Evolutionary conservation across 2,797 vertebrate genomes (phyloP).

Genomic region (Propithecus deckenii): DNA sequence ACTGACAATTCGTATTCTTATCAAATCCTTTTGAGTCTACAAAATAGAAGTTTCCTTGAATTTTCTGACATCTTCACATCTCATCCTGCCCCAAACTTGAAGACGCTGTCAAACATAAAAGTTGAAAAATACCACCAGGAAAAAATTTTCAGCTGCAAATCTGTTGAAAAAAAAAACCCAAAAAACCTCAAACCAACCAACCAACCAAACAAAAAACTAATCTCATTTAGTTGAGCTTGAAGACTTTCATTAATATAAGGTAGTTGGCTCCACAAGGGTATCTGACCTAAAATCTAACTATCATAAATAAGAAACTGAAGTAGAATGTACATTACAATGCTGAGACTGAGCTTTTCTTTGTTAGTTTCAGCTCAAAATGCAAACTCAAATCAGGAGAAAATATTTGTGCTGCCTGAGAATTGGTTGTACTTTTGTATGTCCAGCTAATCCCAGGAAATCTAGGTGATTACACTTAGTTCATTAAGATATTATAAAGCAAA

Average conservation of each 20-base stretch:
- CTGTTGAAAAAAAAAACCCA: not conserved
- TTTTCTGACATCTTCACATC: conserved; percentile 66
- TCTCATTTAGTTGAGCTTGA: not conserved
- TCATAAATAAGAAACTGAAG: conserved; percentile 48
- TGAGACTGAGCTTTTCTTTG: conserved; percentile 16
- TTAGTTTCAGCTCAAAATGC: conserved; percentile 52
- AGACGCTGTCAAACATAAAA: conserved; percentile 62
- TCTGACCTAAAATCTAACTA: conserved; percentile 59
- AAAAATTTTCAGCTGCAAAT: conserved; percentile 18
- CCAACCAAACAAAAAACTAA: not conserved
- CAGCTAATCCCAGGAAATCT: not conserved
- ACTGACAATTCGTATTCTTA: conserved; percentile 72
- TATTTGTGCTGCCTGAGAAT: not conserved
- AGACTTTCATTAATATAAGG: conserved; percentile 5
- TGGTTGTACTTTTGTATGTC: not conserved
- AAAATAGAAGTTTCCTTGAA: conserved; percentile 66
- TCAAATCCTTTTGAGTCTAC: conserved; percentile 63
- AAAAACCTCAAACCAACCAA: not conserved
- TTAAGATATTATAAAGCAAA: conserved; percentile 1
- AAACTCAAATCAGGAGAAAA: not conserved
- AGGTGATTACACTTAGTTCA: not conserved
- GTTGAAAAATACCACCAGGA: conserved; percentile 52
- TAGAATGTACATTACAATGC: conserved; percentile 29
- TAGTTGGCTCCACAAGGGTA: conserved; percentile 23
- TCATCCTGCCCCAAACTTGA: conserved; percentile 51